These are phyloP conservation scores for Uropsilus gracilis DNA, from an alignment of 2,113 vertebrate species.

Conservation along the genomic window DNA sequence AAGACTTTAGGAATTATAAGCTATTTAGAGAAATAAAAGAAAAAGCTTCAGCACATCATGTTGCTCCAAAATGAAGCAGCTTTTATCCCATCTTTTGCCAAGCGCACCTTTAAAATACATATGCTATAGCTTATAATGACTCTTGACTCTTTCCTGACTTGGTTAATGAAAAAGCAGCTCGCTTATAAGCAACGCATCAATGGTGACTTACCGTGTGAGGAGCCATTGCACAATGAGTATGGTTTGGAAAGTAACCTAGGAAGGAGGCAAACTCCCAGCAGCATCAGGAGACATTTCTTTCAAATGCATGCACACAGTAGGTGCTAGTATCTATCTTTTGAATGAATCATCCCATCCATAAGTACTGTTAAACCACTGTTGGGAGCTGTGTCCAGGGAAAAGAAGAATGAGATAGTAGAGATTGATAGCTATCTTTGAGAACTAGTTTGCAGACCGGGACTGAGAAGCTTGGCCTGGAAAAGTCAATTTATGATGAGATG, in stretches of 20 bases:
- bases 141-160: conserved; percentile 5
- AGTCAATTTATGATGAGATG: too few species aligned
- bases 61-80: neutral
- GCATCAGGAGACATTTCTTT: neutral
- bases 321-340: neutral
- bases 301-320: neutral
- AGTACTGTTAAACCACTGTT: neutral
- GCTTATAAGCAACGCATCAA: neutral
- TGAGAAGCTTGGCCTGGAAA: too few species aligned
- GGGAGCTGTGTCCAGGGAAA: too few species aligned
- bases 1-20: neutral
- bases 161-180: neutral
- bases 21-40: conserved; percentile 47
- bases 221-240: neutral
- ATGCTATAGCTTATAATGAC: neutral
- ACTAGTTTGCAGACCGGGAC: too few species aligned
- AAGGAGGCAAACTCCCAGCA: neutral
- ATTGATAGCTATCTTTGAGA: too few species aligned
- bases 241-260: neutral
- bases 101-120: neutral
- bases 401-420: too few species aligned
- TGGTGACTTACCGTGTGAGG: neutral
- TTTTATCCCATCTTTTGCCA: neutral
- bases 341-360: neutral
- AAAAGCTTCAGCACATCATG: conserved; percentile 12